Conservation (phyloP, 2,888 invertebrate genomes). For the Zygaena filipendulae region DNA sequence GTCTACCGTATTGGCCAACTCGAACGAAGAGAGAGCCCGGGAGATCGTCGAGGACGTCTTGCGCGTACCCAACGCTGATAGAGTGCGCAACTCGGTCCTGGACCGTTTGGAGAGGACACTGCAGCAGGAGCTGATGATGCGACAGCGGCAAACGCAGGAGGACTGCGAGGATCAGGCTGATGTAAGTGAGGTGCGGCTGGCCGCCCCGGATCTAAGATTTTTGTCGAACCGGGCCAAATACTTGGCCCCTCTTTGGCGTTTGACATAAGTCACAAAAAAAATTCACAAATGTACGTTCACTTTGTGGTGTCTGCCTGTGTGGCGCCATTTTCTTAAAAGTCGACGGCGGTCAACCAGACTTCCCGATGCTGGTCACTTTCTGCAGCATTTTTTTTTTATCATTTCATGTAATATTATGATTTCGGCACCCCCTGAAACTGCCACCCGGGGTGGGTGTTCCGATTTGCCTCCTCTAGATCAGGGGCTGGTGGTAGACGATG, state of each 20-base stretch:
- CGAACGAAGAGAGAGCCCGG: slow-evolving; percentile 33
- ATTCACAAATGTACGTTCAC: too few species aligned
- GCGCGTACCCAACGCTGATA: slow-evolving; percentile 42
- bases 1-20: slow-evolving; percentile 23
- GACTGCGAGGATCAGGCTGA: slow-evolving; percentile 35
- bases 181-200: slow-evolving; percentile 33
- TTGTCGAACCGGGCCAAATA: too few species aligned
- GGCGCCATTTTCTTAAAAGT: too few species aligned
- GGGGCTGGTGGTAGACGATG: too few species aligned
- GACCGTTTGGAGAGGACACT: slow-evolving; percentile 36
- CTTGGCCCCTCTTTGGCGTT: neutral
- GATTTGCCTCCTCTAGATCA: too few species aligned
- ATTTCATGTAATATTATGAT: too few species aligned
- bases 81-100: slow-evolving; percentile 44
- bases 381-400: too few species aligned
- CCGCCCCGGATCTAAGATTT: neutral
- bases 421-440: too few species aligned
- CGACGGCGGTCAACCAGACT: too few species aligned
- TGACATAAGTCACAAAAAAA: neutral
- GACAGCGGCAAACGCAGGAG: slow-evolving; percentile 19
- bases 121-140: slow-evolving; percentile 22
- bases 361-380: too few species aligned
- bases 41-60: slow-evolving; percentile 43
- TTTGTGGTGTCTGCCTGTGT: too few species aligned
- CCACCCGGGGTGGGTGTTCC: too few species aligned